Evolutionary conservation across 2,113 vertebrate species (phyloP), one percentile per base, ranked within the genome.

Genomic region (Trochalopteron elliotii): DNA sequence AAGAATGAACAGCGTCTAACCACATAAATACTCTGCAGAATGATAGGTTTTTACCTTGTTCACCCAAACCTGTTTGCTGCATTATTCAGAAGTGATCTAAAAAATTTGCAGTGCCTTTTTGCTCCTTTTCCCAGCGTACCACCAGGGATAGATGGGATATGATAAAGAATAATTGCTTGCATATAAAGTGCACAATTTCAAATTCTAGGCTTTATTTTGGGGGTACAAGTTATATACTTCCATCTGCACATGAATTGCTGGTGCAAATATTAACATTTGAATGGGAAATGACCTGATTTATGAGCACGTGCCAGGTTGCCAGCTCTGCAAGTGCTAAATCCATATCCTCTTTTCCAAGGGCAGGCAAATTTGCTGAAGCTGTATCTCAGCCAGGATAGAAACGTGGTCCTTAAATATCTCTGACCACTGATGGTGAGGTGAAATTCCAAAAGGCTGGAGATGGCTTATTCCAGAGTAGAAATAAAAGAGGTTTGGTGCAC

Each of bases 181-280:
- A 83, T 90, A 72, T 90, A 84, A 76, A 94, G 91, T 53, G 35
- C 53, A 87, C 35, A 28, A 60, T 91, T 97, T 76, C 49, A 60
- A 64, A 93, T 76, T n/a, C 63, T 15, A 10, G 37, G 67, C 70
- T 94, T 93, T 97, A 57, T 90, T 93, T 90, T 82, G 9, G 49
- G 84, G 87, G 70, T 72, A 57, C 78, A 85, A 91, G 88, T 91
- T 88, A 71, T 72, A 90, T 76, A 90, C 85, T 74, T 96, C 65
- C 94, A 94, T 95, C 95, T 96, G 90, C 75, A 83, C 90, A 87
- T 57, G 78, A 96, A 96, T 94, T 91, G 40, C 78, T 82, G 75
- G 78, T 85, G 61, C 85, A 96, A 94, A 87, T 94, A 95, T 93
- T 96, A 93, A 78, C 75, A 95, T 87, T n/a, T 92, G 83, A 95